phyloP scores from a whole-genome alignment of 2,888 invertebrate genomes.

The Tubulanus polymorphus region DNA sequence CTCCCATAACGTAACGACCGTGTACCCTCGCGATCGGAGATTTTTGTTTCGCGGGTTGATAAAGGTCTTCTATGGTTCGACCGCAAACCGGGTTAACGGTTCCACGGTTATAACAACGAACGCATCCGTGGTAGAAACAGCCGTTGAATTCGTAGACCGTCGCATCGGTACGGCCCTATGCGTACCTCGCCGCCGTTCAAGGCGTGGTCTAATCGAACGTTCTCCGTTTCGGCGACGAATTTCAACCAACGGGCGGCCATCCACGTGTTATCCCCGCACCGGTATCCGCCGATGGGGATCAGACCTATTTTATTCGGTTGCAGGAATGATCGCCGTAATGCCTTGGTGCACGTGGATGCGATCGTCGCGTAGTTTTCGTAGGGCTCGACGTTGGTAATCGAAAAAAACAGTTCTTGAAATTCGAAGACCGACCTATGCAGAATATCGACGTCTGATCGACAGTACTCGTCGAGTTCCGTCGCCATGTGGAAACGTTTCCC shows the following conservation, averaged over 20 bases:
- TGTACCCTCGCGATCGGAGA: constrained; percentile 16
- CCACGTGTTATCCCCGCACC: constrained; percentile 4
- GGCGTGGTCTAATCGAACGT: not conserved
- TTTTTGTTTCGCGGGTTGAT: too few species aligned
- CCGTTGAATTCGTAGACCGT: not conserved
- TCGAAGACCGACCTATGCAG: too few species aligned
- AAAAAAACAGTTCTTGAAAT: too few species aligned
- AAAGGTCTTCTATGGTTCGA: too few species aligned
- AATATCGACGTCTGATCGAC: too few species aligned
- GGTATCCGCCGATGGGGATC: constrained; percentile 16
- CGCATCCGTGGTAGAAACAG: not conserved
- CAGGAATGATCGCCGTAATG: not conserved
- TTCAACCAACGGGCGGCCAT: constrained; percentile 10
- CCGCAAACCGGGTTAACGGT: too few species aligned
- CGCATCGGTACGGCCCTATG: not conserved
- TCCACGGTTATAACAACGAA: too few species aligned
- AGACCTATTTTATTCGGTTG: constrained; percentile 7
- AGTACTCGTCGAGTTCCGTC: too few species aligned
- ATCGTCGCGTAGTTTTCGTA: not conserved
- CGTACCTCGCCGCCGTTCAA: not conserved
- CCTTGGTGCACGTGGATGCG: not conserved
- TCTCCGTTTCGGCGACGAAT: constrained; percentile 8
- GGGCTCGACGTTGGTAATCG: constrained; percentile 1
- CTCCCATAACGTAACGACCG: constrained; percentile 26
- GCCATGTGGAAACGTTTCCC: too few species aligned